Conservation (phyloP, 2,888 invertebrate species). For the Orthonychiurus folsomi region DNA sequence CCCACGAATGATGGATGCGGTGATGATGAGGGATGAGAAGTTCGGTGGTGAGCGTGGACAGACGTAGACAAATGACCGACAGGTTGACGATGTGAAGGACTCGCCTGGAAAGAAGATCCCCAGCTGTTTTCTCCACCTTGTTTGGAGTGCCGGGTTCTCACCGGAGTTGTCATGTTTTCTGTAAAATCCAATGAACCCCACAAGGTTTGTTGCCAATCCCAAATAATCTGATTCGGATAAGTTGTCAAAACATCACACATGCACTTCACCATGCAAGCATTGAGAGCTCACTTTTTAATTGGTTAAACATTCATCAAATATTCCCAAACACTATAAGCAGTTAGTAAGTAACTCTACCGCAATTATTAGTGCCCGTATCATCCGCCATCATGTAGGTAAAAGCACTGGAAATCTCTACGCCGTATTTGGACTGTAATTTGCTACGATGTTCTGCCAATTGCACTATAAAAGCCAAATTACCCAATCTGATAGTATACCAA, state of each 20-base stretch:
- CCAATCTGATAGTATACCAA: neutral
- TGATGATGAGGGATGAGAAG: neutral
- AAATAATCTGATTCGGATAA: too few species aligned
- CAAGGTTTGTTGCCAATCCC: neutral
- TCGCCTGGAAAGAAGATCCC: constrained; percentile 4
- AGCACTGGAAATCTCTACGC: constrained; percentile 13
- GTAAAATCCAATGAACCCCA: too few species aligned
- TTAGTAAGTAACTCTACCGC: constrained; percentile 8
- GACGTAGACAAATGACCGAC: neutral
- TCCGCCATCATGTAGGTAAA: constrained; percentile 13
- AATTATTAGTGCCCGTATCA: constrained; percentile 8
- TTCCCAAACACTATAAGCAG: too few species aligned
- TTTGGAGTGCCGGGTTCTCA: neutral
- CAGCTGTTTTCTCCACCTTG: constrained; percentile 3
- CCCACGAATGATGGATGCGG: neutral
- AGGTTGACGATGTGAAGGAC: neutral
- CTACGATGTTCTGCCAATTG: constrained; percentile 7
- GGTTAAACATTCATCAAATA: too few species aligned
- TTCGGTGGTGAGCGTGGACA: neutral
- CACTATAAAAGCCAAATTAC: constrained; percentile 9
- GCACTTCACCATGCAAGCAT: too few species aligned
- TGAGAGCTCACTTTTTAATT: too few species aligned
- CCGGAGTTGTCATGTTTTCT: neutral
- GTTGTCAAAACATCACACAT: too few species aligned
- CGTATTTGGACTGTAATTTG: constrained; percentile 9